Base-by-base conservation (phyloP, 2,113 vertebrate species). In the Pituophis catenifer region DNA sequence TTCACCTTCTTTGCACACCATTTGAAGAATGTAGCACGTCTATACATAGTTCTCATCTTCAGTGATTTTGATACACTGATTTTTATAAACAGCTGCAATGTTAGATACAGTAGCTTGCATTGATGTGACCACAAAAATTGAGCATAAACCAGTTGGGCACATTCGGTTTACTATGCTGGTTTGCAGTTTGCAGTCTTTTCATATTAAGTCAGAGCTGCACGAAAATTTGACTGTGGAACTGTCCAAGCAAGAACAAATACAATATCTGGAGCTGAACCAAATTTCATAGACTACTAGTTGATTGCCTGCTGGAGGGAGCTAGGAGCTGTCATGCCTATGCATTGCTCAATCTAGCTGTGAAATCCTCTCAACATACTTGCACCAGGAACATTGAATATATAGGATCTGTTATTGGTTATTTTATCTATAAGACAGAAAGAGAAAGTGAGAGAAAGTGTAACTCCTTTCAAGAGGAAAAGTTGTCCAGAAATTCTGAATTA, bases 41-140 rank as follows among this genome's bases (percentile, higher is more conserved):
- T 33, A 62, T 86, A 87, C 65, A 90, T 87, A 90, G 89, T 62
- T 90, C 12, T 62, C 48, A 29, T 62, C 17, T 50, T 48, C 88
- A 93, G 65, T 89, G 54, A 89, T 29, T 59, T 81, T 89, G 88
- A 54, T 29, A 44, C 54, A 23, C 29, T 93, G 89, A 54, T 86
- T 21, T 90, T 93, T 90, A 85, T 7, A 89, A 89, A 92, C 52
- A 93, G 89, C 89, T 90, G 92, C 75, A 53, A 86, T 65, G 23
- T 33, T 59, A 90, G n/a, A 65, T 50, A 13, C 29, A 62, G 13
- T 55, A 24, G 23, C 48, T 93, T 87, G 13, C 15, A 44, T n/a
- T 44, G n/a, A 44, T 59, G 21, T 93, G n/a, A 88, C 58, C 33
- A 50, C 8, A 62, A 59, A 29, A 23, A 87, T 53, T 87, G 24